phyloP scores from a whole-genome alignment of 2,113 vertebrate species.

The Vombatus ursinus region DNA sequence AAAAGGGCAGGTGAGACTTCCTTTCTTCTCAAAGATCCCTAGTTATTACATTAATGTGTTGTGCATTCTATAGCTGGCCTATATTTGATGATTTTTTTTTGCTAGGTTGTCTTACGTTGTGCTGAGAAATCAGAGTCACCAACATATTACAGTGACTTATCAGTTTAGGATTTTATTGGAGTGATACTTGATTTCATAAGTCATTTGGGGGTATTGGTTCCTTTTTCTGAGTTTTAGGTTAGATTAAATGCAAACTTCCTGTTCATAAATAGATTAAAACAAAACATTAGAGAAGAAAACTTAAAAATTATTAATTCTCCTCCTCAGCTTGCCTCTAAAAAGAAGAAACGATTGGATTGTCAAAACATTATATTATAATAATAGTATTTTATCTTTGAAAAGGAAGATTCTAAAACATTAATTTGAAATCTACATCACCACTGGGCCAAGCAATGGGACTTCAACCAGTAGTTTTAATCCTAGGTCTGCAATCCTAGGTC shows the following conservation, averaged over 20 bases:
- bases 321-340: background rate
- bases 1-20: constrained; percentile 93
- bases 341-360: background rate
- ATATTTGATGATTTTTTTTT: background rate
- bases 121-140: background rate
- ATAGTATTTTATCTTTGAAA: background rate
- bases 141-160: background rate
- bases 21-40: background rate
- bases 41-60: background rate
- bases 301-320: background rate
- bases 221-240: constrained; percentile 31
- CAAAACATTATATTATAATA: constrained; percentile 18
- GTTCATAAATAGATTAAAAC: constrained; percentile 2
- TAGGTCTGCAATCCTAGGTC: no score
- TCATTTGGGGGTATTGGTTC: constrained; percentile 6
- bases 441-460: background rate
- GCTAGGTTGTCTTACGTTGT: background rate
- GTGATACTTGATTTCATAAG: background rate
- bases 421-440: background rate
- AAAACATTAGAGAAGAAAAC: constrained; percentile 4
- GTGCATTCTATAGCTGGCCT: background rate
- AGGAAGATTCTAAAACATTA: background rate
- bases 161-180: no score
- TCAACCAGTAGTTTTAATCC: background rate
- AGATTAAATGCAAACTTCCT: background rate